These are phyloP conservation scores for Drosophila kanapiae DNA, from an alignment of 1,140 invertebrate genomes.

Conservation along the genomic window DNA sequence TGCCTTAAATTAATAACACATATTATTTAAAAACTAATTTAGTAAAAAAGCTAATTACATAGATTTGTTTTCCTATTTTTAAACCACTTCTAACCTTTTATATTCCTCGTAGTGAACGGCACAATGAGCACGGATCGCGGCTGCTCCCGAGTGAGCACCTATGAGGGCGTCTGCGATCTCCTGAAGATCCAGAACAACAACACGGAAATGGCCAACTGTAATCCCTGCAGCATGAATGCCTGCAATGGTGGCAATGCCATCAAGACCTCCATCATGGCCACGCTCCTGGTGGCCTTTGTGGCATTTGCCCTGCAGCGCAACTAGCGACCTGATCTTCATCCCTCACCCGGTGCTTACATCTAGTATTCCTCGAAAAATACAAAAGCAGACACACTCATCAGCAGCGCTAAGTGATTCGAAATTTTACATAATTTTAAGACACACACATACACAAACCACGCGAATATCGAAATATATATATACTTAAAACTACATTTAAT, in stretches of 20 bases:
- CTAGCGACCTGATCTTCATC: conserved; percentile 21
- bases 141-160: conserved; percentile 65
- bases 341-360: conserved; percentile 61
- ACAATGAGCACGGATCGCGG: conserved; percentile 56
- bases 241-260: conserved; percentile 62
- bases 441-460: conserved; percentile 1
- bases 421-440: conserved; percentile 52
- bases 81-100: not conserved
- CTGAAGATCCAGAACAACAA: conserved; percentile 37
- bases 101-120: conserved; percentile 43
- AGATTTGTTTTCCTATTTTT: too few species aligned
- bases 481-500: conserved; percentile 30
- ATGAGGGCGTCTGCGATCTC: conserved; percentile 58
- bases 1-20: not conserved
- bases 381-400: conserved; percentile 22
- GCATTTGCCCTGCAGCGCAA: conserved; percentile 60
- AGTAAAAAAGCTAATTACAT: too few species aligned
- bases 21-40: not conserved
- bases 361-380: conserved; percentile 66
- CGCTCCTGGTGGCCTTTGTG: conserved; percentile 56
- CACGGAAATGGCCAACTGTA: conserved; percentile 45
- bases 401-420: conserved; percentile 49
- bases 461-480: conserved; percentile 58
- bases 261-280: conserved; percentile 46
- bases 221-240: conserved; percentile 69